phyloP scores from a whole-genome alignment of 2,888 invertebrate species.

The Parnassius orleans region DNA sequence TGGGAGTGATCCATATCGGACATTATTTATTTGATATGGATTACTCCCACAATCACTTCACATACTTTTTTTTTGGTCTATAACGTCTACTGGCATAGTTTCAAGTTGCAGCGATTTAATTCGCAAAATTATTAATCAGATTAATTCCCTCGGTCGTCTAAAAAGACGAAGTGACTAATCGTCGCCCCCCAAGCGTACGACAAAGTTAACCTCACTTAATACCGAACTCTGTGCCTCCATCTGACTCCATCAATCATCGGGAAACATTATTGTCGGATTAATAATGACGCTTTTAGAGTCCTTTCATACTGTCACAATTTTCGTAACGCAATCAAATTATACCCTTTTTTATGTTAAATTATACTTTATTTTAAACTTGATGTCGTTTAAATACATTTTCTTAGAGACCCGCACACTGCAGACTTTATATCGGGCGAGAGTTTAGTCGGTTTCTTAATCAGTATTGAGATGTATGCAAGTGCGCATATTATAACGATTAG shows the following conservation, averaged over 20 bases:
- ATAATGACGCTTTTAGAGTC: slow-evolving; percentile 52
- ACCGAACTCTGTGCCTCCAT: slow-evolving; percentile 40
- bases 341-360: neutral
- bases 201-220: slow-evolving; percentile 43
- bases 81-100: no score
- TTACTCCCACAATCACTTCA: no score
- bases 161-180: slow-evolving; percentile 27
- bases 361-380: no score
- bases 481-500: no score
- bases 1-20: no score
- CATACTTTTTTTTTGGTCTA: no score
- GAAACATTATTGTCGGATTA: slow-evolving; percentile 70
- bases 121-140: slow-evolving; percentile 27
- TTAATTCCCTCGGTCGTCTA: slow-evolving; percentile 8
- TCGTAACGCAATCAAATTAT: neutral
- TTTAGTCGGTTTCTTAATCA: no score
- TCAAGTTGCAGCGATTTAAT: slow-evolving; percentile 22
- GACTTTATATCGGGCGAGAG: no score
- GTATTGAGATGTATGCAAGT: no score
- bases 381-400: no score
- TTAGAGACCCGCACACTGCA: no score
- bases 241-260: slow-evolving; percentile 63
- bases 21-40: no score
- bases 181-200: slow-evolving; percentile 20
- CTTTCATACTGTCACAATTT: slow-evolving; percentile 3